A percentile compares a stretch with the other conserved stretches of the same genome.
These are phyloP conservation scores for Boloria selene DNA, from an alignment of 2,888 invertebrate genomes.

Conservation along the genomic window DNA sequence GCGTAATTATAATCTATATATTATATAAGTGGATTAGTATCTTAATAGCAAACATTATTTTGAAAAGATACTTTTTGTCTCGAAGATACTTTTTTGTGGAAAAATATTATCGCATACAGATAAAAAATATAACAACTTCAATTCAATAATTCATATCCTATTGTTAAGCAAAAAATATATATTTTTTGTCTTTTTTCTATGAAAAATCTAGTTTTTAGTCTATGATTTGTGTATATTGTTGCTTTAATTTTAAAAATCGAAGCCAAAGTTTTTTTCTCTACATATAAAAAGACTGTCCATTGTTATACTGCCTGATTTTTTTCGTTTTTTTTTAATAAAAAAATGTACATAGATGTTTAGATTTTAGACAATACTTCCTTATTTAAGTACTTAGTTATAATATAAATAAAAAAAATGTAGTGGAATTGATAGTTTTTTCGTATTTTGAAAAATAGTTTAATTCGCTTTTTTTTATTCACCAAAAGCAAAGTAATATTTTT, in stretches of 20 bases:
- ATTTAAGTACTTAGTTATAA: conserved; percentile 6
- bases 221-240: background rate
- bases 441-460: background rate
- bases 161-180: too few species aligned
- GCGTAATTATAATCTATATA: too few species aligned
- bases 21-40: too few species aligned
- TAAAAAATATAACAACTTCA: too few species aligned
- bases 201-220: background rate
- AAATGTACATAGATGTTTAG: conserved; percentile 11
- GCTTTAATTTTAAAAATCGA: conserved; percentile 7
- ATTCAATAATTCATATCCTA: too few species aligned
- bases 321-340: background rate
- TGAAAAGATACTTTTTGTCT: too few species aligned
- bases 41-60: too few species aligned
- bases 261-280: conserved; percentile 22
- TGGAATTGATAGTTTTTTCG: background rate
- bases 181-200: too few species aligned
- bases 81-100: too few species aligned
- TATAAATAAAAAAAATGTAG: conserved; percentile 3
- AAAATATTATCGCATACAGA: too few species aligned
- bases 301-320: conserved; percentile 16
- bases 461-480: too few species aligned
- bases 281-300: conserved; percentile 14
- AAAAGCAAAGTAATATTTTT: too few species aligned
- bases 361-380: conserved; percentile 11